Conservation (phyloP, 2,888 invertebrate genomes). For the Papilio gigon region DNA sequence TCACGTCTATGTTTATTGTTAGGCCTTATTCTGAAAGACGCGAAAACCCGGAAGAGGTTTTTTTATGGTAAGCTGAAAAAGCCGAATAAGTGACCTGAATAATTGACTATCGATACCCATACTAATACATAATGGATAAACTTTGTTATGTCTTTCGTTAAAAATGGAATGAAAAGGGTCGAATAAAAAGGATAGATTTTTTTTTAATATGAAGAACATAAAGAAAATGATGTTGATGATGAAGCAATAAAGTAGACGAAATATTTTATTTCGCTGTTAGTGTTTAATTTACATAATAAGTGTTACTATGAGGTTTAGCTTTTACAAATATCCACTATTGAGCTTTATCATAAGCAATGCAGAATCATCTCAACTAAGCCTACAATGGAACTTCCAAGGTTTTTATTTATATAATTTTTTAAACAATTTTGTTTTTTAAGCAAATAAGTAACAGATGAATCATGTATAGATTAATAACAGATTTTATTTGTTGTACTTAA, state of each 20-base stretch:
- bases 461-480: neutral
- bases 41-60: conserved; percentile 12
- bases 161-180: neutral
- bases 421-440: too few relatives aligned
- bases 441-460: neutral
- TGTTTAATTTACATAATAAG: too few relatives aligned
- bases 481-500: neutral
- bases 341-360: too few relatives aligned
- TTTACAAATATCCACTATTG: too few relatives aligned
- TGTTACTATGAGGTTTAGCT: too few relatives aligned
- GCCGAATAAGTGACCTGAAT: neutral
- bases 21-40: conserved; percentile 11
- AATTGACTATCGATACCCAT: neutral
- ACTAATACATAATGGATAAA: neutral
- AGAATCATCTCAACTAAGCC: too few relatives aligned
- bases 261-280: too few relatives aligned
- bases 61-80: conserved; percentile 1
- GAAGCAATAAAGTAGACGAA: too few relatives aligned
- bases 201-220: too few relatives aligned
- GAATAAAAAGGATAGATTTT: neutral
- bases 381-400: too few relatives aligned
- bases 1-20: conserved; percentile 14
- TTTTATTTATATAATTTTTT: too few relatives aligned
- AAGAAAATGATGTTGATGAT: too few relatives aligned
- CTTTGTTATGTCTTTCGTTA: neutral